Conservation (phyloP, 2,797 vertebrate genomes). For the Syncerus caffer region DNA sequence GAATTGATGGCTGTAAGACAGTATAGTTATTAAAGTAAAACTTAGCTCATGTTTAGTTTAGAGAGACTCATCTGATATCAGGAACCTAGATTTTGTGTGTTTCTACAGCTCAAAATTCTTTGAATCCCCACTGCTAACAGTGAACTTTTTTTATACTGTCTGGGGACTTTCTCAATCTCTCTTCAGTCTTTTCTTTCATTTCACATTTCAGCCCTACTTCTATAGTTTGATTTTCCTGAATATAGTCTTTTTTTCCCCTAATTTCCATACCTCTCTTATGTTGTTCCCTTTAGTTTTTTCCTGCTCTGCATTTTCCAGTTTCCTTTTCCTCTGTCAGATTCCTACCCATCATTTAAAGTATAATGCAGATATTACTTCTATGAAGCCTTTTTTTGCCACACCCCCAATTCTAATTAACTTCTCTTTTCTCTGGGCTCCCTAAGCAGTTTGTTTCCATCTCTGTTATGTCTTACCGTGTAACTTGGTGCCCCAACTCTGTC, state of each 20-base stretch:
- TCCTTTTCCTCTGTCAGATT: neutral
- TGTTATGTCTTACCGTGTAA: neutral
- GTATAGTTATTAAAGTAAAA: slow-evolving; percentile 5
- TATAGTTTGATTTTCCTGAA: slow-evolving; percentile 9
- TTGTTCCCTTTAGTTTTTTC: neutral
- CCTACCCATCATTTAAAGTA: neutral
- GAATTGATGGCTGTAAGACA: neutral
- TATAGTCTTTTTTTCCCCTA: neutral
- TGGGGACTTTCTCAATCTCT: neutral
- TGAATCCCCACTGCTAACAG: slow-evolving; percentile 23
- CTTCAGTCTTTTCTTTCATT: neutral
- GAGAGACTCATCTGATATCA: neutral
- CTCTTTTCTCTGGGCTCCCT: neutral
- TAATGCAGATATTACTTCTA: neutral
- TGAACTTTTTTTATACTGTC: neutral
- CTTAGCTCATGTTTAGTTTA: neutral
- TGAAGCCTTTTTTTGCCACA: neutral
- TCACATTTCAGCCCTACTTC: neutral
- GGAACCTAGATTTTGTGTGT: neutral
- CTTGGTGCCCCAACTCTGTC: neutral
- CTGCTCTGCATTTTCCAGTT: neutral
- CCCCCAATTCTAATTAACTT: neutral
- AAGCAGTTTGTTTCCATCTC: neutral
- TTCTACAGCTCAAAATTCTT: neutral
- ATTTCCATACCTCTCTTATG: neutral